Percentiles rank a stretch among this genome's conserved stretches.
These are phyloP conservation scores for Eriosoma lanigerum DNA, from an alignment of 1,140 invertebrate genomes.

Conservation along the genomic window DNA sequence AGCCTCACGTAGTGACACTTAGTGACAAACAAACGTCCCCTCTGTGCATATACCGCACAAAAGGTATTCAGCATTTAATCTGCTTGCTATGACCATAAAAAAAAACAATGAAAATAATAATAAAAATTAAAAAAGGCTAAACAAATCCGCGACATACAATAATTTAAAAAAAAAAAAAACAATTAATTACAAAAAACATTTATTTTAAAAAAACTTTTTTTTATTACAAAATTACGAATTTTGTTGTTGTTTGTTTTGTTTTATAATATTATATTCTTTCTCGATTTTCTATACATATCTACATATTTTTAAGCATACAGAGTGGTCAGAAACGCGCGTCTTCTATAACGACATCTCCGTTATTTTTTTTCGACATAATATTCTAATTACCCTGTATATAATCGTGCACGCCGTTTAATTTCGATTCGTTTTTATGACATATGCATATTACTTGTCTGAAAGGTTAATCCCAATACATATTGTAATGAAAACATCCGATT, in stretches of 20 bases:
- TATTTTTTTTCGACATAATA: too few relatives aligned
- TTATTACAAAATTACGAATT: too few relatives aligned
- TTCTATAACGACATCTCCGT: too few relatives aligned
- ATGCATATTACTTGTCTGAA: slow-evolving; percentile 14
- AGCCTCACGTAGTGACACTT: slow-evolving; percentile 37
- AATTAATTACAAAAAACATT: slow-evolving; percentile 12
- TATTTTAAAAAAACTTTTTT: slow-evolving; percentile 13
- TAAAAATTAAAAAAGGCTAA: slow-evolving; percentile 4
- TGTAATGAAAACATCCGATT: neutral
- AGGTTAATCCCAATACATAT: slow-evolving; percentile 21
- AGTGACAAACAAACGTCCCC: slow-evolving; percentile 18
- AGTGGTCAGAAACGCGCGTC: too few relatives aligned
- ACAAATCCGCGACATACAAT: neutral
- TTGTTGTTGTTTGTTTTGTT: neutral
- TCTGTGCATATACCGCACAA: neutral
- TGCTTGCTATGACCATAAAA: neutral
- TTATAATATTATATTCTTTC: neutral
- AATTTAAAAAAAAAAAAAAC: slow-evolving; percentile 2
- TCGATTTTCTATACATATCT: too few relatives aligned
- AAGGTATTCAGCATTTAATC: slow-evolving; percentile 25
- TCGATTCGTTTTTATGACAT: slow-evolving; percentile 21
- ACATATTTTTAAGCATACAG: too few relatives aligned
- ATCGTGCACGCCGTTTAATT: neutral
- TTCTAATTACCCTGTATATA: neutral
- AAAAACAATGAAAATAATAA: neutral